Conservation (phyloP, 2,888 invertebrate genomes). For the Dermolepida albohirtum region DNA sequence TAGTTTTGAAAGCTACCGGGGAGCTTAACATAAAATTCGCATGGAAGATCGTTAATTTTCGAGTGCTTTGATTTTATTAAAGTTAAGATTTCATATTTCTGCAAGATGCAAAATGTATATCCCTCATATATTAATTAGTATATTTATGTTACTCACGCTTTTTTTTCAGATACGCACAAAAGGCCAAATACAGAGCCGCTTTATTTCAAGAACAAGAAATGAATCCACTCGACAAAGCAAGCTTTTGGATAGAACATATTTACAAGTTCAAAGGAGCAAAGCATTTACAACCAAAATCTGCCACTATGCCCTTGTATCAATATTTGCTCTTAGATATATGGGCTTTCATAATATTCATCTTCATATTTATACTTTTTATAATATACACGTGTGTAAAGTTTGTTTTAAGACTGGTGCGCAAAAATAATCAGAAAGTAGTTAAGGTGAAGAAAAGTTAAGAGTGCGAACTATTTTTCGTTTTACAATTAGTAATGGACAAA, state of each 20-base stretch:
- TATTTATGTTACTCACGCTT: too few relatives aligned
- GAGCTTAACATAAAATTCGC: too few relatives aligned
- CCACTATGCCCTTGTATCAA: constrained; percentile 53
- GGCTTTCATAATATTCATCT: constrained; percentile 34
- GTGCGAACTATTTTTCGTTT: too few relatives aligned
- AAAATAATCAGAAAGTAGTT: not conserved
- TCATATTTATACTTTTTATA: not conserved
- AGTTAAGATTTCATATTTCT: too few relatives aligned
- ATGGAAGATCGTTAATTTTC: too few relatives aligned
- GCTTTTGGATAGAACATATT: constrained; percentile 57
- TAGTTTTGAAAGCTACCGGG: too few relatives aligned
- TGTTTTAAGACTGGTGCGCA: not conserved
- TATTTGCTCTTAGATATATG: constrained; percentile 54
- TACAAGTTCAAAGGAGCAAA: constrained; percentile 51
- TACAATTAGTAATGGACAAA: too few relatives aligned
- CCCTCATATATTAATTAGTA: too few relatives aligned
- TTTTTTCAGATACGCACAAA: constrained; percentile 17
- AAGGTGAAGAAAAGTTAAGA: too few relatives aligned
- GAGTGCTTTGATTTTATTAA: too few relatives aligned
- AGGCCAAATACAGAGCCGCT: constrained; percentile 6
- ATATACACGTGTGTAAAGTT: not conserved
- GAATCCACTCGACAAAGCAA: constrained; percentile 53
- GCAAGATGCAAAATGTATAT: too few relatives aligned
- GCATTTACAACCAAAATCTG: constrained; percentile 52
- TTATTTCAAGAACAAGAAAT: constrained; percentile 54